A percentile compares a stretch with the other conserved stretches of the same genome.
These are phyloP conservation scores for Laticauda laticaudata DNA, from an alignment of 2,113 vertebrate species.

Conservation along the genomic window DNA sequence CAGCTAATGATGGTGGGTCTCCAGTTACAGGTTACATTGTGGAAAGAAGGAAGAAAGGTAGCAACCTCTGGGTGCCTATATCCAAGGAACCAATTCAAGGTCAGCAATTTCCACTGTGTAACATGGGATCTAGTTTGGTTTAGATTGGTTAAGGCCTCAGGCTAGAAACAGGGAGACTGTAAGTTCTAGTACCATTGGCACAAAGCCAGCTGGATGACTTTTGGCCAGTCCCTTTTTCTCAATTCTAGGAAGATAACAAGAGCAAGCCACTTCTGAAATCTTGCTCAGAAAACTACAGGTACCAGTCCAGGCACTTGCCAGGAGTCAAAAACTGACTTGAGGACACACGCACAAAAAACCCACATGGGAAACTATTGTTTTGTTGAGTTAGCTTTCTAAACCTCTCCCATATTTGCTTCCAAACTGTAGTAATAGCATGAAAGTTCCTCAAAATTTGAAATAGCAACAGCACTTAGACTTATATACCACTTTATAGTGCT, in stretches of 20 bases:
- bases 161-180: not conserved
- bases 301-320: not conserved
- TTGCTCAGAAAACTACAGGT: not conserved
- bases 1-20: conserved; percentile 59
- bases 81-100: conserved; percentile 70
- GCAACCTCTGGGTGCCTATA: conserved; percentile 65
- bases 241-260: not conserved
- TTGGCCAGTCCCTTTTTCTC: not conserved
- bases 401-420: not conserved
- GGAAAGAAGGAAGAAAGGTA: conserved; percentile 69
- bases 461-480: too few species aligned
- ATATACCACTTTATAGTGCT: too few species aligned
- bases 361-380: not conserved
- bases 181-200: not conserved
- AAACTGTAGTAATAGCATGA: not conserved
- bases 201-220: not conserved
- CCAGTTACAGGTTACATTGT: conserved; percentile 62
- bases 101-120: conserved; percentile 33
- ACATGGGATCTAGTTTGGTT: not conserved
- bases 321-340: not conserved
- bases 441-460: not conserved
- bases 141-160: not conserved
- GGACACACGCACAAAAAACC: not conserved
- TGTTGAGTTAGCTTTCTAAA: not conserved
- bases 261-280: not conserved